A percentile compares a stretch with the other conserved stretches of the same genome.
Evolutionary conservation across 2,113 vertebrate genomes (phyloP).

Genomic region (Arvicanthis niloticus): DNA sequence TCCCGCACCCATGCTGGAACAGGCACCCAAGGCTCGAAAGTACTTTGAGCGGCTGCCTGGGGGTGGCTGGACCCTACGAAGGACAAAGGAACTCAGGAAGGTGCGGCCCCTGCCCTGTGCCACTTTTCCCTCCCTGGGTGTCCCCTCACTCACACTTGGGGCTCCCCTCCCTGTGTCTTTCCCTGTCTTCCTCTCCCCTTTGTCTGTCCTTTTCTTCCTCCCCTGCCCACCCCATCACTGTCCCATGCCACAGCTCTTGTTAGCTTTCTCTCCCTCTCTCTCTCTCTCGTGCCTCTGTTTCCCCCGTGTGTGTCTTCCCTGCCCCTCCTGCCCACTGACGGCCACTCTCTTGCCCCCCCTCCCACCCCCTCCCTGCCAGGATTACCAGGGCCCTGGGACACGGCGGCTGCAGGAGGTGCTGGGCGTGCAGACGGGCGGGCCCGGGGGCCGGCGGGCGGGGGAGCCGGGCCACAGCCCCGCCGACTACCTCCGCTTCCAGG

Average conservation of each 20-base stretch:
- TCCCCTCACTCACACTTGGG: constrained; percentile 77
- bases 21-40: constrained; percentile 96
- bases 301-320: constrained; percentile 75
- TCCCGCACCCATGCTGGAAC: constrained; percentile 95
- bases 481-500: constrained; percentile 98
- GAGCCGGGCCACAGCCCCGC: constrained; percentile 96
- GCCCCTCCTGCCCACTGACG: constrained; percentile 76
- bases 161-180: constrained; percentile 44
- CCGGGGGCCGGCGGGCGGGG: constrained; percentile 93
- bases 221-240: constrained; percentile 3
- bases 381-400: constrained; percentile 95
- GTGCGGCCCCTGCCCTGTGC: constrained; percentile 84
- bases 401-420: constrained; percentile 96
- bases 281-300: constrained; percentile 70
- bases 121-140: constrained; percentile 28
- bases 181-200: constrained; percentile 22
- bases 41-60: constrained; percentile 97
- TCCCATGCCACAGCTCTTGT: constrained; percentile 27
- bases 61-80: constrained; percentile 96
- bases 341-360: constrained; percentile 78
- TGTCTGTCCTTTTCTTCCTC: constrained; percentile 43
- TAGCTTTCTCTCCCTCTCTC: constrained; percentile 64
- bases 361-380: constrained; percentile 85
- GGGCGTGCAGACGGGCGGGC: constrained; percentile 96
- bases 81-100: constrained; percentile 97